These are phyloP conservation scores for Solenopsis invicta DNA, from an alignment of 1,140 invertebrate genomes.

Conservation along the genomic window DNA sequence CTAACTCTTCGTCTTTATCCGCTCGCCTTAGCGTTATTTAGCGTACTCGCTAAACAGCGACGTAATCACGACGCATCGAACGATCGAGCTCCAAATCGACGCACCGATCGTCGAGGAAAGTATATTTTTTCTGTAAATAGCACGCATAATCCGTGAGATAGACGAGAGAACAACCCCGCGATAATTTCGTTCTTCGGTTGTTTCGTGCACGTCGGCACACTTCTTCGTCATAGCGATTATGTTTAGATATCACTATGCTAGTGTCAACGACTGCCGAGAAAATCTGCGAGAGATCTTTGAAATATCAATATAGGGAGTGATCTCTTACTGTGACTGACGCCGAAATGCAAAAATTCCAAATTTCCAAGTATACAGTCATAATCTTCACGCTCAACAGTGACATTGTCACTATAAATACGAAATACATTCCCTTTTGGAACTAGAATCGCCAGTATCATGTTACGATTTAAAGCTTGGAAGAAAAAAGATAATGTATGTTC, in stretches of 20 bases:
- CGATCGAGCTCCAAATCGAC: conserved; percentile 37
- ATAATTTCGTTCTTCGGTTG: conserved; percentile 47
- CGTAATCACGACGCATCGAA: conserved; percentile 41
- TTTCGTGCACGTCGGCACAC: conserved; percentile 12
- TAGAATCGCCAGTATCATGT: conserved; percentile 7
- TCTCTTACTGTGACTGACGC: conserved; percentile 27
- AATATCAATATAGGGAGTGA: background rate
- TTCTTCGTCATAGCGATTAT: conserved; percentile 36
- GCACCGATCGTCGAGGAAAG: conserved; percentile 48
- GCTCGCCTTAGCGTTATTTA: conserved; percentile 61
- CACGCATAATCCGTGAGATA: conserved; percentile 15
- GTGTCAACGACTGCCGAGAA: background rate
- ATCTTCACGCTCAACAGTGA: conserved; percentile 19
- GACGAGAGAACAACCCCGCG: background rate
- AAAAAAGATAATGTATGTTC: background rate
- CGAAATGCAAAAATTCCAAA: conserved; percentile 16
- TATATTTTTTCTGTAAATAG: conserved; percentile 62
- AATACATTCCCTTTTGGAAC: background rate
- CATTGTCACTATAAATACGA: conserved; percentile 27
- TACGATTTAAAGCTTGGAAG: background rate
- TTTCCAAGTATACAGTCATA: conserved; percentile 8
- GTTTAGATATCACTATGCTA: conserved; percentile 60
- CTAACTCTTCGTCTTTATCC: conserved; percentile 43
- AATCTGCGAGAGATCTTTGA: background rate
- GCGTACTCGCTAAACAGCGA: conserved; percentile 17